Base-by-base conservation (phyloP, 2,797 vertebrate genomes). In the Sebastes cheni region DNA sequence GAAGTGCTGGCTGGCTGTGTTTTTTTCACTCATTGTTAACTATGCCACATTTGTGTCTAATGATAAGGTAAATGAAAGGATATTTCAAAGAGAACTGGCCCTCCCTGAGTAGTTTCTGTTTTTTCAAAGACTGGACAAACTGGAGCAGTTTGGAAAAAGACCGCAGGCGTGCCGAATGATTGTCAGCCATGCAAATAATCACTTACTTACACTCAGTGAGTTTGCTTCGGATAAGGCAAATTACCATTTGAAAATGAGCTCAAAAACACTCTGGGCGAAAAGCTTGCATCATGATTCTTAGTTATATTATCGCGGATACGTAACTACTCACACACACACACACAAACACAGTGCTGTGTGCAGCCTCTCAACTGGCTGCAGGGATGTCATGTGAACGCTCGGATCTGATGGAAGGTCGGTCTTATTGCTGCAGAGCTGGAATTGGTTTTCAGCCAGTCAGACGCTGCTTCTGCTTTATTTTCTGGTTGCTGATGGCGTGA, bases 131-230 rank as follows among this genome's bases (percentile, higher is more conserved):
- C 95, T 92, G 97, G 96, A 97, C 95, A 97, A 97, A 97, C 96
- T 96, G 95, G 96, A 96, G 96, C 94, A 96, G 97, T 97, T 96
- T 96, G 95, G 91, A 94, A 93, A 96, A 97, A 96, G 96, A 96
- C 97, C 95, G 93, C 95, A 95, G 96, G 96, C 97, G 90, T 94
- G 93, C 96, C 92, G 96, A 97, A 95, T 96, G 96, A 98, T 97
- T 98, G 96, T 97, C 97, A 98, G 96, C 97, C 97, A 98, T 97
- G 97, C 97, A 98, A 97, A 98, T 98, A 98, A 98, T 99, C 96
- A 98, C 96, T 98, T 98, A 97, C 97, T 98, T 97, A 97, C 95
- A 97, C 96, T 97, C 94, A 94, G 96, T 97, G 96, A 96, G 96
- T 98, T 97, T 96, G 93, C 96, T 96, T 94, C 96, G 96, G 97